phyloP scores from a whole-genome alignment of 2,113 vertebrate genomes.

The Caranx melampygus region DNA sequence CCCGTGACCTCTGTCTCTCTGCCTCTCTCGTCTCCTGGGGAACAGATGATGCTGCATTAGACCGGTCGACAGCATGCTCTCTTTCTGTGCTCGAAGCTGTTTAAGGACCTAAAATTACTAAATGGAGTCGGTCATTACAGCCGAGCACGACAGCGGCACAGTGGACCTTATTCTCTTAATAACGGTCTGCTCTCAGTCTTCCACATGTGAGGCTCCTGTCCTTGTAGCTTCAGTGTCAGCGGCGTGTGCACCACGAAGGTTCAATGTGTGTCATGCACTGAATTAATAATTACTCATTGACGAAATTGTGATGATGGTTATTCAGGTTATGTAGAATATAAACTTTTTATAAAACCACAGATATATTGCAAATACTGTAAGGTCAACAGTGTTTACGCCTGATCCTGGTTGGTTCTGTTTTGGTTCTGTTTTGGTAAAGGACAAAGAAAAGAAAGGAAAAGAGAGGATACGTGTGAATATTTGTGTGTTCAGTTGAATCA shows the following conservation, averaged over 20 bases:
- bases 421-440: no score
- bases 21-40: slow-evolving; percentile 20
- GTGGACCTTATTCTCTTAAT: slow-evolving; percentile 42
- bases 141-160: slow-evolving; percentile 54
- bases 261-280: neutral
- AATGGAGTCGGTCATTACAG: slow-evolving; percentile 72
- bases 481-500: slow-evolving; percentile 48
- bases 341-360: neutral
- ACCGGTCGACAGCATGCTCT: slow-evolving; percentile 56
- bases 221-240: neutral
- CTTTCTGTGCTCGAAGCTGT: slow-evolving; percentile 43
- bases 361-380: no score
- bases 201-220: slow-evolving; percentile 2
- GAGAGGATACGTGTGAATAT: neutral
- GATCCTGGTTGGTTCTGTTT: no score
- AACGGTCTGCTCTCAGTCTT: slow-evolving; percentile 48
- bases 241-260: no score
- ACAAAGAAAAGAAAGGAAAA: neutral
- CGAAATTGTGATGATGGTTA: neutral
- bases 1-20: slow-evolving; percentile 31
- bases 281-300: no score
- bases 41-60: slow-evolving; percentile 48
- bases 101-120: slow-evolving; percentile 61
- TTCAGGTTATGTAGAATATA: neutral
- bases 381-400: no score